A percentile compares a stretch with the other conserved stretches of the same genome.
phyloP scores from a whole-genome alignment of 1,140 invertebrate genomes.

The Sitophilus oryzae region DNA sequence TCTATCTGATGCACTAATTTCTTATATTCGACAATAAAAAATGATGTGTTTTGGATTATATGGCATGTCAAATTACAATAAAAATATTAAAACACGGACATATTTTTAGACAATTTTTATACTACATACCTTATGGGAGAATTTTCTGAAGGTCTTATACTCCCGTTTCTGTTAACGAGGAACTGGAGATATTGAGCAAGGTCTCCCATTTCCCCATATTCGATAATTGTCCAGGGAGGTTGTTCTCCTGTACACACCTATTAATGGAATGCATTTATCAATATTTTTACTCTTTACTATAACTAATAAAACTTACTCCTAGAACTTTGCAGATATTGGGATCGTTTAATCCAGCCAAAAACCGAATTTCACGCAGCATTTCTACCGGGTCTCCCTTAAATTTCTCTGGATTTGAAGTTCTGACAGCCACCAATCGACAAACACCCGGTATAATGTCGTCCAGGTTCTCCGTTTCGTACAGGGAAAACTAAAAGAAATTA shows the following conservation, averaged over 20 bases:
- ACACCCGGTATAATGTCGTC: slow-evolving; percentile 45
- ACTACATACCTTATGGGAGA: slow-evolving; percentile 38
- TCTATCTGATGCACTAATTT: no score
- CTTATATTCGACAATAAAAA: no score
- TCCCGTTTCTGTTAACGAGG: slow-evolving; percentile 40
- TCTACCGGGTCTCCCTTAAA: slow-evolving; percentile 43
- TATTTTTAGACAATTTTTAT: no score
- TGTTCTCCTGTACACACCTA: slow-evolving; percentile 51
- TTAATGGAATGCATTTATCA: neutral
- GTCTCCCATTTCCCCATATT: slow-evolving; percentile 76
- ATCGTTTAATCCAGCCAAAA: slow-evolving; percentile 66
- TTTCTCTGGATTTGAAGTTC: slow-evolving; percentile 41
- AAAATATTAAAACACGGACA: no score
- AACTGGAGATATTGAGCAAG: slow-evolving; percentile 66
- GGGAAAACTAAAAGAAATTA: slow-evolving; percentile 50
- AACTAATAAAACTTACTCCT: slow-evolving; percentile 47
- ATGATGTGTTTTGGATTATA: no score
- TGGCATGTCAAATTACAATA: no score
- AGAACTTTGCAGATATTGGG: slow-evolving; percentile 68
- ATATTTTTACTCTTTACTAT: neutral
- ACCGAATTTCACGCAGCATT: slow-evolving; percentile 60
- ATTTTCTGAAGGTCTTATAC: slow-evolving; percentile 32
- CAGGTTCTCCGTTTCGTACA: slow-evolving; percentile 52
- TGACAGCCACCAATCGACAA: slow-evolving; percentile 49
- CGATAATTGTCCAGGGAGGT: slow-evolving; percentile 66